Evolutionary conservation across 1,140 invertebrate species (phyloP), one percentile per base, ranked within the genome.

Genomic region (Solen grandis): DNA sequence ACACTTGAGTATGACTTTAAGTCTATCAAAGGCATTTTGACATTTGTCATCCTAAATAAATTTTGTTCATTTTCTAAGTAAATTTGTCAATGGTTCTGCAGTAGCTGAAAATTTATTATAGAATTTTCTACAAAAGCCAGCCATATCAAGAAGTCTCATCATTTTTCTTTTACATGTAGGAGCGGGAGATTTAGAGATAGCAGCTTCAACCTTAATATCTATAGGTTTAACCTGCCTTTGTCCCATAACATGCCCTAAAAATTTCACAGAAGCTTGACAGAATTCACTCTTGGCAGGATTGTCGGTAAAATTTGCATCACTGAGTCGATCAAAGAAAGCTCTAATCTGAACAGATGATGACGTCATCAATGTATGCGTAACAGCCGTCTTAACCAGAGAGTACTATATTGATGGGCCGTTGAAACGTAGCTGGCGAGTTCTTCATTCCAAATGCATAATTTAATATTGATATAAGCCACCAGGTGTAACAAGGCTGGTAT

Each of bases 291-390:
- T 78, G 29, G 62, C 27, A 13, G 81, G 36, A 50, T 70, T 81
- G 8, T 93, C 86, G 13, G 91, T 92, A 2, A 93, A 81, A n/a
- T 90, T 89, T 0, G 92, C 90, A 59, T 83, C 68, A 27, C 57
- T 73, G 4, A 93, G 79, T 62, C 88, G 82, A 25, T 87, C 59
- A 10, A 93, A 87, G 5, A 94, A 84, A 46, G 82, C 69, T 19
- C 69, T 22, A 0, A 93, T 86, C 78, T 5, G 83, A 86, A 31
- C 88, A 87, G 5, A 94, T 81, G 1, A 94, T 81, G 2, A 94
- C 86, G 75, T 94, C 93, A 83, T 94, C 93, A 0, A 94, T 69
- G 70, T 93, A 94, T 0, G 90, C 87, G 8, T 76, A 62, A 55
- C 63, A 68, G 13, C 68, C 57, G 3, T 80, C 2, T 0, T 86